Base-by-base conservation (phyloP, 30 jellyfish, hydroid and myxozoan species). In the Chrysaora quinquecirrha region DNA sequence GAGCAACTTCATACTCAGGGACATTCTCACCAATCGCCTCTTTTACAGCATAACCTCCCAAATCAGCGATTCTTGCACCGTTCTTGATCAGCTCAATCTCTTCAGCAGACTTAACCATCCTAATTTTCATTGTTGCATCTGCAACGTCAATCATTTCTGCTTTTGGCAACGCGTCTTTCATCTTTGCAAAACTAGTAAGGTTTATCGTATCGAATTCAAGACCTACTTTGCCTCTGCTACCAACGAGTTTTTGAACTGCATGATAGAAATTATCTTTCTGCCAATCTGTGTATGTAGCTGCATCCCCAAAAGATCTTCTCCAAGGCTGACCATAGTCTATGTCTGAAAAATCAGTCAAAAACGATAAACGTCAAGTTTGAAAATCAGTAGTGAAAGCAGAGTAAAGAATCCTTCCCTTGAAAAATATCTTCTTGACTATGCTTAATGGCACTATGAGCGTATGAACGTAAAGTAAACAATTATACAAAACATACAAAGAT, bases 241-340 rank as follows among this genome's bases (percentile, higher is more conserved):
- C 97, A 32, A 90, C 94, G 23, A 78, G 86, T 66, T 90, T 58
- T 28, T 84, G 71, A 22, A 90, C 90, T 10, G 94, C 97, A 49
- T 62, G 54, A 52, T 31, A 90, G 85, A 22, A 90, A 68, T 76
- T 90, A 38, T 90, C 97, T 18, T 88, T 90, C 65, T 90, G 91
- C 97, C 97, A 90, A 47, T 90, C 97, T 28, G 97, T 90, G 79
- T 75, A 90, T 9, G 96, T 90, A 18, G 84, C 87, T 31, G 87
- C 88, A 22, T 90, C 91, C 3, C 94, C 90, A 56, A 86, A 73
- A 1, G 91, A 38, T 50, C 94, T 76, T 48, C 97, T 62, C 96
- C 96, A 90, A 23, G 97, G 97, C 78, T 90, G 97, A 16, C 97
- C 97, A 76, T 83, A 90, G 49, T 90, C 97, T 28, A 90, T 84